Evolutionary conservation across 1,140 invertebrate species (phyloP), one percentile per base, ranked within the genome.

Genomic region (Tetranychus urticae): DNA sequence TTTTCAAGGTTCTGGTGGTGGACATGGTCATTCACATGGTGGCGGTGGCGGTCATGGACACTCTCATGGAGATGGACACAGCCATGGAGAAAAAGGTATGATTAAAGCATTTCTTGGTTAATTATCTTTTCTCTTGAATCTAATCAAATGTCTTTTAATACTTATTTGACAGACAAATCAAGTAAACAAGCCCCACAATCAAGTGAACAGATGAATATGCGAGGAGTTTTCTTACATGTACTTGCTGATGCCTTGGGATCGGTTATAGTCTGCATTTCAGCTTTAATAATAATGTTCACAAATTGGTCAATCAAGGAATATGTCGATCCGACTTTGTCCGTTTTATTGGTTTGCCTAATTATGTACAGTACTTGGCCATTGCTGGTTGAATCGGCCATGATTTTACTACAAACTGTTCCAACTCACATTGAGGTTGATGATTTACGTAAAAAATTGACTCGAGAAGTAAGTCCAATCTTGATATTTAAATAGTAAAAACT

Each of bases 181-280:
- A 36, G 23, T 23, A 23, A 62, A 35, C 33, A 61, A 23, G 7
- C 2, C 3, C 39, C 45, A n/a, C 52, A 13, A 48, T 50, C 56
- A n/a, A 37, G 47, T 45, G 34, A 34, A 64, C 84, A 93, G 69
- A 84, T 98, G 82, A 99, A 99, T 70, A 97, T 97, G 87, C 78
- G 85, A 56, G 92, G 90, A 23, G 94, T 97, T 1, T 98, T 97
- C 71, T 77, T 99, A 50, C 96, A 99, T 73, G 85, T 98, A 4
- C 70, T 98, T 4, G 93, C 91, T 34, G 94, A 99, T 76, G 93
- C 93, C 35, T 73, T 96, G 47, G 81, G 81, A 54, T 98, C 94
- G 2, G 82, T 98, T 1, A 92, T 98, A 70, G 96, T 99, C 3
- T 85, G 98, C 34, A 70, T 77, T 31, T 45, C 91, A 57, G 90